phyloP scores from a whole-genome alignment of 2,888 invertebrate species.

The Mimumesa dahlbomi region DNA sequence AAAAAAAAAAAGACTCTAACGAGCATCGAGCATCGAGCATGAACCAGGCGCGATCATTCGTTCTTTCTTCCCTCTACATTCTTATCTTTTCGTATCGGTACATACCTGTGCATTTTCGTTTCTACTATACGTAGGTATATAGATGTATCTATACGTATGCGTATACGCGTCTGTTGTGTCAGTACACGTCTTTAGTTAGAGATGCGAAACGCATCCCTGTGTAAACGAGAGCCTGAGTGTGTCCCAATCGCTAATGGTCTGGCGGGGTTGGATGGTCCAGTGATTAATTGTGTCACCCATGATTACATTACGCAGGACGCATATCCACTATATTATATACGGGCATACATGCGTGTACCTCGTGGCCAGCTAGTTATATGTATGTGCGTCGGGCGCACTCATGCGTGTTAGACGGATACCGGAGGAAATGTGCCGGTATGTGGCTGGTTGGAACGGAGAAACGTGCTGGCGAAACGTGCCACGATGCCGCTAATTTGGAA shows the following conservation, averaged over 20 bases:
- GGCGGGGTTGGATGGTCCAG: constrained; percentile 70
- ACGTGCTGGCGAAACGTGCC: constrained; percentile 23
- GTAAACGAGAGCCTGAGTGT: constrained; percentile 41
- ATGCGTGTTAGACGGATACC: constrained; percentile 65
- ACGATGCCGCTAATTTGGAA: constrained; percentile 14
- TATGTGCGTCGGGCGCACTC: constrained; percentile 66
- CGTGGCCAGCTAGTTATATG: constrained; percentile 64
- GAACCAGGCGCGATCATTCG: not conserved
- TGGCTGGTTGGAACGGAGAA: constrained; percentile 29
- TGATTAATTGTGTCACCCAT: constrained; percentile 78
- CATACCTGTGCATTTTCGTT: not conserved
- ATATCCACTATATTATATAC: constrained; percentile 66
- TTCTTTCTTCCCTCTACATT: not conserved
- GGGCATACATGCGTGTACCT: constrained; percentile 58
- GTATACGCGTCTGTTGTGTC: constrained; percentile 2
- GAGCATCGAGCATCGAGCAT: constrained; percentile 48
- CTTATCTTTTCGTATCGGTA: not conserved
- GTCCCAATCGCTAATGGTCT: constrained; percentile 72
- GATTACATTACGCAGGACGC: constrained; percentile 74
- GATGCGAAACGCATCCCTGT: constrained; percentile 49
- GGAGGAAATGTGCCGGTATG: constrained; percentile 48
- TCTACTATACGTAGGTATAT: too few relatives aligned
- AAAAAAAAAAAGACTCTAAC: constrained; percentile 52
- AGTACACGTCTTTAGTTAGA: constrained; percentile 23
- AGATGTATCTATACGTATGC: constrained; percentile 16